phyloP scores from a whole-genome alignment of 2,113 vertebrate genomes.

The Cygnus atratus region DNA sequence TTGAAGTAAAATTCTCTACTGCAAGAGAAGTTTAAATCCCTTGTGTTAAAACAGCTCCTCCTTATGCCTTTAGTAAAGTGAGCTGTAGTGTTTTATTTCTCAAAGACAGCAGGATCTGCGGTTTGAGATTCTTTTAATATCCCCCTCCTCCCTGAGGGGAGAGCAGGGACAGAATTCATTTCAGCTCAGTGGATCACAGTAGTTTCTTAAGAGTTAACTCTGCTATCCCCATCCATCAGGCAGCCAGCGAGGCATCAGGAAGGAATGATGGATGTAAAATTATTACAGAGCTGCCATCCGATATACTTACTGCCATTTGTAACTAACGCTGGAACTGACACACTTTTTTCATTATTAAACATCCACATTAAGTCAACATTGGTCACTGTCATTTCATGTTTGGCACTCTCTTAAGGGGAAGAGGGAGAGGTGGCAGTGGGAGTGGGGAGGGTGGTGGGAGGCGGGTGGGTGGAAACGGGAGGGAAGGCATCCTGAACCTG shows the following conservation, averaged over 20 bases:
- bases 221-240: slow-evolving; percentile 75
- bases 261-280: slow-evolving; percentile 82
- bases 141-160: not conserved
- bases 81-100: slow-evolving; percentile 37
- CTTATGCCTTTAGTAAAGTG: not conserved
- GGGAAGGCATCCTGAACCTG: not conserved
- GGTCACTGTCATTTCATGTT: slow-evolving; percentile 78
- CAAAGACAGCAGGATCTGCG: not conserved
- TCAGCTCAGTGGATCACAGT: slow-evolving; percentile 2
- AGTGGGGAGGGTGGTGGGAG: not conserved
- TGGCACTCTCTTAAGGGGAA: slow-evolving; percentile 63
- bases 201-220: slow-evolving; percentile 71
- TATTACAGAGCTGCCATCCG: slow-evolving; percentile 78
- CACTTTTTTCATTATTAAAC: slow-evolving; percentile 81
- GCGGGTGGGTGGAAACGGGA: not conserved
- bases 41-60: not conserved
- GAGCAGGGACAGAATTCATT: slow-evolving; percentile 27
- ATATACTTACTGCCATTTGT: slow-evolving; percentile 81
- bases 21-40: slow-evolving; percentile 13
- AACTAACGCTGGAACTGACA: slow-evolving; percentile 76
- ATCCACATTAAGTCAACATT: slow-evolving; percentile 82
- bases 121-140: slow-evolving; percentile 24
- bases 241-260: slow-evolving; percentile 65
- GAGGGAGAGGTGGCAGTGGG: not conserved
- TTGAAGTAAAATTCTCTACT: not conserved